Evolutionary conservation across 2,888 invertebrate genomes (phyloP).

Genomic region (Girardia tigrina): DNA sequence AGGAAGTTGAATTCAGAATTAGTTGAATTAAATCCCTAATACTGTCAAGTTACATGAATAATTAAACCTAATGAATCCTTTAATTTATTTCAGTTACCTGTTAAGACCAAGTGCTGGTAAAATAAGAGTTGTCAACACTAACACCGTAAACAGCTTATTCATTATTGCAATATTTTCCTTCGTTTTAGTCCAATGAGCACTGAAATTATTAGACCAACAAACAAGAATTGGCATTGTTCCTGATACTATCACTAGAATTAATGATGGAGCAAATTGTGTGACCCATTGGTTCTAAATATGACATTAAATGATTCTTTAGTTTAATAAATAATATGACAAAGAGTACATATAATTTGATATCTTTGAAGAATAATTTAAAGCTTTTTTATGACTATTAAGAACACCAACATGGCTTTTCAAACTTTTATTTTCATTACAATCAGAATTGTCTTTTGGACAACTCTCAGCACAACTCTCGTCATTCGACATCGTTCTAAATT

Average conservation of each 20-base stretch:
- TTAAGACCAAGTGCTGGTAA: constrained; percentile 79
- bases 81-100: constrained; percentile 53
- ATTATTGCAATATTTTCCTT: constrained; percentile 79
- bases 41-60: no score
- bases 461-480: no score
- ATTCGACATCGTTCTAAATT: no score
- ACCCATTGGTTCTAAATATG: not conserved
- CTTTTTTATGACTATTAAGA: no score
- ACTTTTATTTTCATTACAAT: no score
- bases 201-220: constrained; percentile 73
- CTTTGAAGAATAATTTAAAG: no score
- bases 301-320: not conserved
- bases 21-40: not conserved
- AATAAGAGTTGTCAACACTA: constrained; percentile 80
- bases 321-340: no score
- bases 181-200: constrained; percentile 77
- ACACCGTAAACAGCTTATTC: constrained; percentile 78
- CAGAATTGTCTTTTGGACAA: no score
- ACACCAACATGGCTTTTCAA: no score
- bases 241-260: constrained; percentile 72
- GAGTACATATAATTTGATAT: no score
- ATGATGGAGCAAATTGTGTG: constrained; percentile 56
- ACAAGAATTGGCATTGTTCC: constrained; percentile 81
- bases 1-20: not conserved
- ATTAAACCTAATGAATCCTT: no score